Base-by-base conservation (phyloP, 2,888 invertebrate species). In the Aphidius colemani region DNA sequence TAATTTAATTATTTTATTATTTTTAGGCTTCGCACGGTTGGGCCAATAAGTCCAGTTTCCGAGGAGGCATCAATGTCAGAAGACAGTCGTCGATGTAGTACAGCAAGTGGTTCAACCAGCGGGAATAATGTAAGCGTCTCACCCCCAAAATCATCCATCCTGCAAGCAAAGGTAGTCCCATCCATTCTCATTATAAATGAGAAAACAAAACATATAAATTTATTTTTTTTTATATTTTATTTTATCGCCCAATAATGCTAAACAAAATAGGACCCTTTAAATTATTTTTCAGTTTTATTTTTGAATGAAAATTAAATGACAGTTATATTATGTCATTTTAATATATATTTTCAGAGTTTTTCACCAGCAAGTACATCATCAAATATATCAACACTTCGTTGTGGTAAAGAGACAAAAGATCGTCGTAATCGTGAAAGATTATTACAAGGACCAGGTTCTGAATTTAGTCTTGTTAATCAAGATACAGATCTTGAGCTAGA, bases 401-500 rank as follows among this genome's bases (percentile, higher is more conserved):
- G 70, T 30, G 78, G 79, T 1, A 82, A 82, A 64, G 92, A 92
- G 71, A 89, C 88, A 6, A 94, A 94, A 77, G 93, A 94, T 72
- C 89, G 88, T 67, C 86, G 89, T 75, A 94, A 94, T 82, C 87
- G 92, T 2, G 89, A 90, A 67, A 86, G 86, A 69, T 80, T 90
- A 7, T 83, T 91, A 40, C 87, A 87, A 6, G 85, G 88, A 4
- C 87, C 88, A 3, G 88, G 89, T 0, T 93, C 93, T 0, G 94
- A 94, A 76, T 90, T 93, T 72, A 93, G 93, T 59, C 84, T 94
- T 40, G 85, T 86, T 0, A 89, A 88, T 6, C 90, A 88, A 53
- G 92, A 91, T 57, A 86, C 86, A 53, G 94, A 94, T 75, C 85
- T 94, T 75, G 94, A 94, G 81, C 85, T 94, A 69, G 94, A 94